phyloP scores from a whole-genome alignment of 2,113 vertebrate species.

The Burhinus oedicnemus region DNA sequence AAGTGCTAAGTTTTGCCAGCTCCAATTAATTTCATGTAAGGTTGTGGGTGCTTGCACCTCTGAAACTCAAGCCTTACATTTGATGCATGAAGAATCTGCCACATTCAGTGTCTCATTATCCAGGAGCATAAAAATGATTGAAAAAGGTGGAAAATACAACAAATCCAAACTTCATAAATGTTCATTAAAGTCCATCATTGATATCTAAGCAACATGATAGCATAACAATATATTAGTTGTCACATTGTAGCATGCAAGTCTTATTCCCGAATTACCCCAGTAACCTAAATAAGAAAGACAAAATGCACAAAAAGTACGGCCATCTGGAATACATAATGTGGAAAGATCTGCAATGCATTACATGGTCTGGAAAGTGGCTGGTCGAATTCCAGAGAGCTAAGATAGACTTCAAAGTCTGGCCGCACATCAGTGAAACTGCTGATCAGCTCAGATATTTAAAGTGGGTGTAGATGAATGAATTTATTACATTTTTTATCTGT shows the following conservation, averaged over 20 bases:
- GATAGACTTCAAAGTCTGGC: conserved; percentile 89
- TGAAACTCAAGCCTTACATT: not conserved
- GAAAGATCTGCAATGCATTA: conserved; percentile 84
- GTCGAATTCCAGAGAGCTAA: conserved; percentile 83
- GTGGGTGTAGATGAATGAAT: conserved; percentile 83
- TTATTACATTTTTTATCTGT: conserved; percentile 86
- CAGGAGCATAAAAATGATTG: conserved; percentile 16
- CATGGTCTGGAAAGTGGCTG: conserved; percentile 84
- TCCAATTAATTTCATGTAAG: not conserved
- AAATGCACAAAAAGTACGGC: conserved; percentile 73
- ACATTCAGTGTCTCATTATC: not conserved
- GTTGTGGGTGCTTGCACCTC: not conserved
- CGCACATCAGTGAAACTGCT: conserved; percentile 81
- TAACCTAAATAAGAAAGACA: conserved; percentile 74
- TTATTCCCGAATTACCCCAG: conserved; percentile 67
- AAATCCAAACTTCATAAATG: not conserved
- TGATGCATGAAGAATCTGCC: not conserved
- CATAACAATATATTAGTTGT: conserved; percentile 53
- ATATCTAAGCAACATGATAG: not conserved
- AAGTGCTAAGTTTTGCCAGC: not conserved
- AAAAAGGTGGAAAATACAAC: not conserved
- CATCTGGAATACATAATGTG: conserved; percentile 83
- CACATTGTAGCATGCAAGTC: conserved; percentile 66
- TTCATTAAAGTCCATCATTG: conserved; percentile 8
- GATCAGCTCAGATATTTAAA: conserved; percentile 81